phyloP scores from a whole-genome alignment of 2,113 vertebrate genomes.

The Calidris pygmaea region DNA sequence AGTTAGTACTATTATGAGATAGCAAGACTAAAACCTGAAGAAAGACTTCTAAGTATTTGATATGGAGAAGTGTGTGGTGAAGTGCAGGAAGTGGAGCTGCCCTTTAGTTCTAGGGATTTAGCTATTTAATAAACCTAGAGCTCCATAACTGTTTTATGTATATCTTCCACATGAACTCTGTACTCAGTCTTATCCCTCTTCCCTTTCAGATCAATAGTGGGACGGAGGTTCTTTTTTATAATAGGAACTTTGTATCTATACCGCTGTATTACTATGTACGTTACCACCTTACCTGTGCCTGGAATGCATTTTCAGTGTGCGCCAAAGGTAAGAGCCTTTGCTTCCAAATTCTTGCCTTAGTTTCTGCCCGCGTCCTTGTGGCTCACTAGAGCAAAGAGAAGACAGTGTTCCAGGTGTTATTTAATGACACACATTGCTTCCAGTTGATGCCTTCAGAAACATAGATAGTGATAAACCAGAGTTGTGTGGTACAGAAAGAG shows the following conservation, averaged over 20 bases:
- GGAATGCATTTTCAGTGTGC: slow-evolving; percentile 96
- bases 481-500: not conserved
- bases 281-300: slow-evolving; percentile 95
- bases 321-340: slow-evolving; percentile 83
- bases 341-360: not conserved
- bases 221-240: slow-evolving; percentile 94
- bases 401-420: not conserved
- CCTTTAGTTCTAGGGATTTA: not conserved
- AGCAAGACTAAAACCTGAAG: not conserved
- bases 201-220: slow-evolving; percentile 88
- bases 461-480: not conserved
- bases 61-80: not conserved
- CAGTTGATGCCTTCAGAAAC: not conserved
- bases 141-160: accelerated
- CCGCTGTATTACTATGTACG: slow-evolving; percentile 95
- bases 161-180: not conserved
- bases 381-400: not conserved
- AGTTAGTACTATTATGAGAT: not conserved
- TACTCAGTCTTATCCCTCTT: not conserved
- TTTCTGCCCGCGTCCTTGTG: not conserved
- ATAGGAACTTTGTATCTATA: slow-evolving; percentile 95
- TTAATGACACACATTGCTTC: not conserved
- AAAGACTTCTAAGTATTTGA: not conserved
- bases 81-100: not conserved
- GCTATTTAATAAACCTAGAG: not conserved